Base-by-base conservation (phyloP, 2,113 vertebrate species). In the Crotophaga sulcirostris region DNA sequence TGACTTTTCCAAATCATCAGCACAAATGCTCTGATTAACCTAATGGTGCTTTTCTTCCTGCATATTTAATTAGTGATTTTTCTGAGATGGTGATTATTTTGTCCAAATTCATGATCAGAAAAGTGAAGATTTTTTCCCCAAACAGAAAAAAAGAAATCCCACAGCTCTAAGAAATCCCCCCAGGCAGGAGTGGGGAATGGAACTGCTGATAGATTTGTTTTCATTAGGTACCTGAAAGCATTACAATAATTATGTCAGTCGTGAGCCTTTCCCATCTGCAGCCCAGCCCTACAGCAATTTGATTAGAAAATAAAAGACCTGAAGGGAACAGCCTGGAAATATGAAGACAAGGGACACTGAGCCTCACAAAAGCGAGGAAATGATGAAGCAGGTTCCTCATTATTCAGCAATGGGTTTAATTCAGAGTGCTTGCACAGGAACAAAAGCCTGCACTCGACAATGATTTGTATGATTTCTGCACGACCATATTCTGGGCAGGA, bases 391-490 rank as follows among this genome's bases (percentile, higher is more conserved):
- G 72, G 73, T 73, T 90, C 76, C 62, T 96, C 78, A 40, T 95
- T 90, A 76, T 76, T 90, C 90, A 82, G 80, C 80, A 68, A 51
- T 59, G 84, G 54, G 70, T 82, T 93, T 47, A 70, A 94, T 94
- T 78, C 84, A 14, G 52, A 70, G 83, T 10, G 5, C 67, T 91
- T 84, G 26, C 67, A 66, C 13, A 20, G 75, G 66, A 77, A 94
- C 91, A 92, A 93, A 84, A 84, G 72, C 67, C 7, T 24, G n/a
- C 58, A 73, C 79, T 93, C 7, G 56, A 93, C 72, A 83, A 72
- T 74, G 84, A 92, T 95, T 90, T 91, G 73, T 80, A 33, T 67
- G 84, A 87, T 80, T 84, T 90, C 74, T 86, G 83, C 70, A 73
- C 31, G 4, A 76, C 72, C 67, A 29, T 56, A 64, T 84, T 82